Evolutionary conservation across 2,113 vertebrate species (phyloP).

Genomic region (Lathamus discolor): DNA sequence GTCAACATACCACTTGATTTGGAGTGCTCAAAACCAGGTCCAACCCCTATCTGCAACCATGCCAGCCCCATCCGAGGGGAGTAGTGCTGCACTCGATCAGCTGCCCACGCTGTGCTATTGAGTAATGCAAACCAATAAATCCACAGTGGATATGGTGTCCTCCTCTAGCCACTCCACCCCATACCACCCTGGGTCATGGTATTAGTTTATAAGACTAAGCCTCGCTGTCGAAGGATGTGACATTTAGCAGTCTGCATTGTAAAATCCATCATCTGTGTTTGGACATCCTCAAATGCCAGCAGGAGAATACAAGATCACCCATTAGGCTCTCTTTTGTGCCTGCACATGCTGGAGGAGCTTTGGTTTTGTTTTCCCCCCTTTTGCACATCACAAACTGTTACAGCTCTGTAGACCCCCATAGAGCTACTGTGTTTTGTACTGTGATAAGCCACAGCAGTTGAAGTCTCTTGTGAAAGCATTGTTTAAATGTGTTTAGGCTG

Average conservation of each 20-base stretch:
- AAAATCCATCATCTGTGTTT: constrained; percentile 46
- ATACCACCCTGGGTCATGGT: background rate
- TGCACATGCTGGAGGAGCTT: background rate
- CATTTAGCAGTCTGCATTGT: constrained; percentile 1
- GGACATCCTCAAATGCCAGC: constrained; percentile 18
- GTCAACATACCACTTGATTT: background rate
- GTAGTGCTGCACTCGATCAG: rapidly evolving
- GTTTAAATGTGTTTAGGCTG: constrained; percentile 23
- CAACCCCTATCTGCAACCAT: background rate
- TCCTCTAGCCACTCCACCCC: background rate
- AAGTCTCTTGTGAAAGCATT: background rate
- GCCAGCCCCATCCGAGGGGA: background rate
- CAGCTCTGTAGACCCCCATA: background rate
- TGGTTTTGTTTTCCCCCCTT: background rate
- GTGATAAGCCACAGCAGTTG: constrained; percentile 27
- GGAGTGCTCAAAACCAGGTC: background rate
- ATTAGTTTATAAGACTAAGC: background rate
- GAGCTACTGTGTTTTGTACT: background rate
- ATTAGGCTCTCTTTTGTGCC: background rate
- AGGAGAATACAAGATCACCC: background rate
- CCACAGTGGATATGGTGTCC: background rate
- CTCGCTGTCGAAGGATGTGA: constrained; percentile 15
- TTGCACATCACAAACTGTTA: background rate
- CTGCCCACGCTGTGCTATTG: rapidly evolving
- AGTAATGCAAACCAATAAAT: background rate